phyloP scores from a whole-genome alignment of 2,888 invertebrate genomes.

The Orchestes rusci region DNA sequence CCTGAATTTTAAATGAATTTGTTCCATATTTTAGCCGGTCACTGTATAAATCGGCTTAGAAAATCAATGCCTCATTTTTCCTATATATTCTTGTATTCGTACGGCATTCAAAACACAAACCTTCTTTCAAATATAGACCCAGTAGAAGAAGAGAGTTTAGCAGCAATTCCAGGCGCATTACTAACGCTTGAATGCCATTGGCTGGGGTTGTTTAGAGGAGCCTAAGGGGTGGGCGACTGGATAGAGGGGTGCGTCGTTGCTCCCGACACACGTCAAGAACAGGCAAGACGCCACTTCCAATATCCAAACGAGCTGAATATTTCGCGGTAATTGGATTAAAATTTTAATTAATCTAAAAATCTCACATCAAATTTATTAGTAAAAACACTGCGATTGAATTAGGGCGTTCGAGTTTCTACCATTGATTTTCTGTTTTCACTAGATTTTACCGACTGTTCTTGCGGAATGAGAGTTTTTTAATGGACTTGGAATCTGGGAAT shows the following conservation, averaged over 20 bases:
- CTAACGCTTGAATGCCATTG: conserved; percentile 28
- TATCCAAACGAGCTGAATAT: conserved; percentile 35
- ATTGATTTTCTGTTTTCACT: no score
- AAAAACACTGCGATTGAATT: conserved; percentile 24
- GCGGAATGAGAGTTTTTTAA: no score
- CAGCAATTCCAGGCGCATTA: conserved; percentile 30
- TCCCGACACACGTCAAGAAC: conserved; percentile 44
- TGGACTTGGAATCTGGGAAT: no score
- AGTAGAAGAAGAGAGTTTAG: conserved; percentile 15
- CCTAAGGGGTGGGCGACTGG: conserved; percentile 24
- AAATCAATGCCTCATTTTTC: no score
- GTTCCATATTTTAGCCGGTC: no score
- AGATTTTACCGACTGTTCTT: no score
- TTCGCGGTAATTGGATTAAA: conserved; percentile 45
- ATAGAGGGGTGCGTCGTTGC: conserved; percentile 22
- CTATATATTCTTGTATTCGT: no score
- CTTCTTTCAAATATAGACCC: not conserved
- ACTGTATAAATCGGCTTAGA: no score
- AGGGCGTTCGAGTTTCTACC: conserved; percentile 10
- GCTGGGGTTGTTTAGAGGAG: conserved; percentile 27
- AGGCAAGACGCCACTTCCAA: conserved; percentile 39
- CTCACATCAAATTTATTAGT: conserved; percentile 34
- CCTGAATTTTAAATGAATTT: no score
- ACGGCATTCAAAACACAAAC: not conserved
- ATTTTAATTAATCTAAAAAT: conserved; percentile 47